phyloP scores from a whole-genome alignment of 2,888 invertebrate genomes.

The Drosophila setosimentum region DNA sequence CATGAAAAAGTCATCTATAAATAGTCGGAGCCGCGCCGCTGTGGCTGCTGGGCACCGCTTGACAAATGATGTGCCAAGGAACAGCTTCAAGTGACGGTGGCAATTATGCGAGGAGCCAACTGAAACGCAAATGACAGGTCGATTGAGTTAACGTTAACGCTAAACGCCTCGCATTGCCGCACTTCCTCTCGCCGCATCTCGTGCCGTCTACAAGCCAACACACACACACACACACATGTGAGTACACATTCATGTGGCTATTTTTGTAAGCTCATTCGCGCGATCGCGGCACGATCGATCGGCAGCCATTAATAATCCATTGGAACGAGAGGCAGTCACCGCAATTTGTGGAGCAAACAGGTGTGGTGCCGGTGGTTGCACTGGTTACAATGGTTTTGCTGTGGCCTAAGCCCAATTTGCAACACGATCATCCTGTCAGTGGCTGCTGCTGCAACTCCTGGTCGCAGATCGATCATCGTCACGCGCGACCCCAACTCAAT shows the following conservation, averaged over 20 bases:
- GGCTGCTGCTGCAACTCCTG: conserved; percentile 30
- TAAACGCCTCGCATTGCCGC: conserved; percentile 71
- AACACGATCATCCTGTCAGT: conserved; percentile 51
- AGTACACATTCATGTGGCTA: conserved; percentile 51
- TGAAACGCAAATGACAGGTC: conserved; percentile 82
- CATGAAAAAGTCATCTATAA: conserved; percentile 45
- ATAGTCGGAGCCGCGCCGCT: conserved; percentile 46
- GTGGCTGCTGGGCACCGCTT: conserved; percentile 53
- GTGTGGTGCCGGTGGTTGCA: conserved; percentile 52
- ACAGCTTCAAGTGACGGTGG: conserved; percentile 82
- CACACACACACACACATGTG: conserved; percentile 8
- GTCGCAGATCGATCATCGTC: conserved; percentile 72
- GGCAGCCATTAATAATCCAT: conserved; percentile 82
- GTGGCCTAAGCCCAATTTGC: conserved; percentile 13
- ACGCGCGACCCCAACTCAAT: conserved; percentile 67
- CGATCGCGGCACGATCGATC: conserved; percentile 77
- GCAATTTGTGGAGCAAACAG: conserved; percentile 64
- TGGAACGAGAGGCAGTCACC: conserved; percentile 53
- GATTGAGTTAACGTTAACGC: conserved; percentile 84
- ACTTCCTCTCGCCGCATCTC: conserved; percentile 45
- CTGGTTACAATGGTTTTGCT: conserved; percentile 8
- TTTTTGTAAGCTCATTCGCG: conserved; percentile 61
- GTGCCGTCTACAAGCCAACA: conserved; percentile 45
- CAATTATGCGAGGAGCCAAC: conserved; percentile 81
- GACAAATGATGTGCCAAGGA: conserved; percentile 84